phyloP scores from a whole-genome alignment of 2,888 invertebrate species.

The Pyralis farinalis region DNA sequence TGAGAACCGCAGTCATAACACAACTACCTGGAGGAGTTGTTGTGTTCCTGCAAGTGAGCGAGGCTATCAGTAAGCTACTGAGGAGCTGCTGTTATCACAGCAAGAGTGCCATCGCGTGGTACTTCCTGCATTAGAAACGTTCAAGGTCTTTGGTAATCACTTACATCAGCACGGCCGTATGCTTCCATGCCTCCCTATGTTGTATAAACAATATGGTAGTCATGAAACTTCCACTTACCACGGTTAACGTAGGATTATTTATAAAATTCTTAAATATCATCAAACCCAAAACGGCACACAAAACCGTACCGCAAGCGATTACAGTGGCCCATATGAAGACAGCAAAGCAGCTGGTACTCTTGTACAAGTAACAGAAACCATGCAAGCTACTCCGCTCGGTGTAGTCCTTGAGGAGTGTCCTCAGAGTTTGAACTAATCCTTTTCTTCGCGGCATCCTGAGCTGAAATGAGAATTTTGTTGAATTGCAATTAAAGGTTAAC shows the following conservation, averaged over 20 bases:
- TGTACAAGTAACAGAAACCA: constrained; percentile 52
- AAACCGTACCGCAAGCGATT: constrained; percentile 33
- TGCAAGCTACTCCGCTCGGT: constrained; percentile 54
- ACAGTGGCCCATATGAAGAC: constrained; percentile 41
- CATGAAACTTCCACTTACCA: constrained; percentile 50
- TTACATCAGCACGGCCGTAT: no score
- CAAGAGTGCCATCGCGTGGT: no score
- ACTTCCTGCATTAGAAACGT: no score
- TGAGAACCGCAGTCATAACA: no score
- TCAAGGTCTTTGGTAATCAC: no score
- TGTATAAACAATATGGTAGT: no score
- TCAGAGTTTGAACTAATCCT: neutral
- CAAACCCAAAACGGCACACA: constrained; percentile 53
- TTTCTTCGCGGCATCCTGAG: neutral
- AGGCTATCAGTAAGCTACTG: no score
- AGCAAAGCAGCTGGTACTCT: constrained; percentile 26
- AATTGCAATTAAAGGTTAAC: no score
- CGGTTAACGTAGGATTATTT: constrained; percentile 60
- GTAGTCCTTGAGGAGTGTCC: constrained; percentile 30
- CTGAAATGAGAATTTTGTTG: neutral
- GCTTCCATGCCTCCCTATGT: no score
- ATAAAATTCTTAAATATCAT: constrained; percentile 64
- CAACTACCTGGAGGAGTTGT: no score
- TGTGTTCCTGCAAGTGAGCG: no score
- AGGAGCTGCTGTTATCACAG: no score